Base-by-base conservation (phyloP, 2,797 vertebrate genomes). In the Halcyon leucocephala region DNA sequence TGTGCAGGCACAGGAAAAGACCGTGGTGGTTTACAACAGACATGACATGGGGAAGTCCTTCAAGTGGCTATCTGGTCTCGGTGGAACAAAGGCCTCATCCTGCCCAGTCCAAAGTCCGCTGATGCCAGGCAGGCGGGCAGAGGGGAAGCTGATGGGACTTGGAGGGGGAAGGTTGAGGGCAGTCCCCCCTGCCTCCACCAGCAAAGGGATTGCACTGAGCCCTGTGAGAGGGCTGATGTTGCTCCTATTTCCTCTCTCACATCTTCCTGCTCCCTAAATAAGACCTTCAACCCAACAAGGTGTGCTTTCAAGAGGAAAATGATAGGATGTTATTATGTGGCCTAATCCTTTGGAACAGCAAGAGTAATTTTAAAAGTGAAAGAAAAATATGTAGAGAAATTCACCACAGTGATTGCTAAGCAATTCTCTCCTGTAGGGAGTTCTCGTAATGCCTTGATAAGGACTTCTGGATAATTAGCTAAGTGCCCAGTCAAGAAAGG, bases 1-100 rank as follows among this genome's bases (percentile, higher is more conserved):
- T 97, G 86, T 95, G 90, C 80, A 97, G 97, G 96, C 92, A 95
- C 97, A 97, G 97, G 97, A 96, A 97, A 97, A 97, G 90, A 97
- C 88, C 89, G 95, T 65, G 91, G 93, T 4, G 76, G 78, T 95
- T 96, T 96, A 95, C 82, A 85, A 76, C 77, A 91, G 95, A 90
- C 2, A 42, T 96, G 96, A 97, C 93, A 90, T 26, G 54, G 93
- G 91, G 93, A 97, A 97, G 96, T 89, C 70, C 70, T 95, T 87
- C 18, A 48, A 88, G 82, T 61, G 66, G 76, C 83, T 93, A 46
- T 92, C 71, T 62, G 93, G 64, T 52, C 44, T 93, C 3, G 5
- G 52, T 0, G 0, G 57, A 95, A 60, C 66, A 82, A 93, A 37
- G 41, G 8, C 51, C 39, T 49, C 33, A 1, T 18, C 67, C 67